These are phyloP conservation scores for Dyspetes luteomarginatus DNA, from an alignment of 2,888 invertebrate genomes.

Conservation along the genomic window DNA sequence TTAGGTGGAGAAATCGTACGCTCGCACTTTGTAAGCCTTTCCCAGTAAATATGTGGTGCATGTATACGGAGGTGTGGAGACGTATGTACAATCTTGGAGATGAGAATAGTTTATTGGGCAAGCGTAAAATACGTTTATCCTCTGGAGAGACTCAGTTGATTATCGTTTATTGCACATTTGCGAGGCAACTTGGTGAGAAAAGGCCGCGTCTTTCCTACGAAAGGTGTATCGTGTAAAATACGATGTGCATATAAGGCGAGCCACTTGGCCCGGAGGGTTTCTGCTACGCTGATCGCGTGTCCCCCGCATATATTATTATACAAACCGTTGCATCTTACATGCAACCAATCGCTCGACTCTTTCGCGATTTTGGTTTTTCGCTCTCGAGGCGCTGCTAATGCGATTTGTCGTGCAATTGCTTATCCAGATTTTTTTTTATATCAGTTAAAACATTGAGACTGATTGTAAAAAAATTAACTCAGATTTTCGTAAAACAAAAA, in stretches of 20 bases:
- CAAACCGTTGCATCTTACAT: conserved; percentile 47
- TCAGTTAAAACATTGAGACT: too few species aligned
- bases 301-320: conserved; percentile 41
- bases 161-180: conserved; percentile 32
- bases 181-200: conserved; percentile 21
- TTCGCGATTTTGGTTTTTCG: conserved; percentile 6
- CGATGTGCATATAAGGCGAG: conserved; percentile 22
- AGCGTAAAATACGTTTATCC: not conserved
- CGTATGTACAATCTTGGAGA: not conserved
- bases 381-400: conserved; percentile 6
- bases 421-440: not conserved
- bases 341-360: conserved; percentile 38
- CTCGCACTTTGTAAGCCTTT: conserved; percentile 3
- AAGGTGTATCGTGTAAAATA: conserved; percentile 20
- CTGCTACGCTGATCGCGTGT: conserved; percentile 50
- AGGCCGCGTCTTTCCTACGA: conserved; percentile 35
- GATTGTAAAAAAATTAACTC: too few species aligned
- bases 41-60: not conserved
- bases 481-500: too few species aligned
- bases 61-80: not conserved
- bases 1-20: not conserved
- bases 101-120: not conserved
- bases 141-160: conserved; percentile 18
- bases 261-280: not conserved
- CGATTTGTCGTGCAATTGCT: not conserved